These are phyloP conservation scores for Melieria omissa DNA, from an alignment of 2,888 invertebrate genomes.

Conservation along the genomic window DNA sequence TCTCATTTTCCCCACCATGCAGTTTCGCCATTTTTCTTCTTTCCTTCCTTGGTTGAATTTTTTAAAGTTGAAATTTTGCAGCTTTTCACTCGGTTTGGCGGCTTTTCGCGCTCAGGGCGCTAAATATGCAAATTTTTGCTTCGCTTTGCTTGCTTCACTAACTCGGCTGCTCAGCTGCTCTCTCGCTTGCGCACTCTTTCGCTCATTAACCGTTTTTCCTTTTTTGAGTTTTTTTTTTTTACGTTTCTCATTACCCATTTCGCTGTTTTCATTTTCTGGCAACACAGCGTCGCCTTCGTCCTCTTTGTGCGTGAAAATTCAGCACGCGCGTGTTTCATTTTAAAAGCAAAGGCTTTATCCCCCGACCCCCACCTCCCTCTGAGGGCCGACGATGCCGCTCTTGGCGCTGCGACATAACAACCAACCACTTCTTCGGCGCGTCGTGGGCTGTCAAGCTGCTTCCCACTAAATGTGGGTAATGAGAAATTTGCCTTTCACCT, in stretches of 20 bases:
- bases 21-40: not conserved
- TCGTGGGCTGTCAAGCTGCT: too few relatives aligned
- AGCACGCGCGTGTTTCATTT: not conserved
- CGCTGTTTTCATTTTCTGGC: not conserved
- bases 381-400: too few relatives aligned
- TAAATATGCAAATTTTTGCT: conserved; percentile 21
- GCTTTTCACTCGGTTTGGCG: too few relatives aligned
- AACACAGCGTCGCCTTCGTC: not conserved
- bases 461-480: not conserved
- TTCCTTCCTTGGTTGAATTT: too few relatives aligned
- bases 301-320: not conserved
- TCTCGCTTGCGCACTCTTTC: conserved; percentile 2
- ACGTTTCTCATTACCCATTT: not conserved
- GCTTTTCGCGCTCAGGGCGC: conserved; percentile 1
- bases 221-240: not conserved
- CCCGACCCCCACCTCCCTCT: not conserved
- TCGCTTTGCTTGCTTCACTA: not conserved
- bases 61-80: conserved; percentile 8
- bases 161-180: not conserved
- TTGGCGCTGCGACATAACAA: too few relatives aligned
- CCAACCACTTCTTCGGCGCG: too few relatives aligned
- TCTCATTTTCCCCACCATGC: not conserved
- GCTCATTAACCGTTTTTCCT: not conserved
- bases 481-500: conserved; percentile 1
- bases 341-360: conserved; percentile 24